These are phyloP conservation scores for Benthosema pterotum DNA, from an alignment of 2,797 vertebrate genomes.

Conservation along the genomic window DNA sequence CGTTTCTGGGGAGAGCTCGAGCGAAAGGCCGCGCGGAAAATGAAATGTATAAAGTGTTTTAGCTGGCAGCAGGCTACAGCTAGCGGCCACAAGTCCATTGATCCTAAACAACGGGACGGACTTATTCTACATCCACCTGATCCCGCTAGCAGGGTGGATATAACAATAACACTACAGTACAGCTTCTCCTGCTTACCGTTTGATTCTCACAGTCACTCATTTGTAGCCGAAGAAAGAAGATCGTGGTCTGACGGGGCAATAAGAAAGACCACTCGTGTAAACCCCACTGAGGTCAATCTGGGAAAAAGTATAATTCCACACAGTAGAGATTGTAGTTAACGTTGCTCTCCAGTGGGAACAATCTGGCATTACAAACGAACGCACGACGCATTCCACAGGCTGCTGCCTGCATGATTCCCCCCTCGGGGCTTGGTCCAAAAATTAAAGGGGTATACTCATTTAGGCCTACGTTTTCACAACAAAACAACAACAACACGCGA, in stretches of 20 bases:
- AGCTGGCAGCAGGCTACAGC: constrained; percentile 56
- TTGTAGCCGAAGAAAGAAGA: background rate
- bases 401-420: constrained; percentile 57
- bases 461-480: too few species aligned
- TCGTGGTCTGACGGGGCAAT: background rate
- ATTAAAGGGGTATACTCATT: constrained; percentile 81
- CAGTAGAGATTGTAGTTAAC: background rate
- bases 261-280: constrained; percentile 11
- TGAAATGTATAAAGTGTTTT: constrained; percentile 8
- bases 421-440: constrained; percentile 57
- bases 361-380: constrained; percentile 72
- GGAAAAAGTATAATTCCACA: constrained; percentile 28
- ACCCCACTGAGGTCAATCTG: constrained; percentile 12
- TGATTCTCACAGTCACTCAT: constrained; percentile 10
- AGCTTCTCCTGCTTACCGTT: constrained; percentile 61
- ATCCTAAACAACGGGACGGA: constrained; percentile 62
- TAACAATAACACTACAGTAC: constrained; percentile 6
- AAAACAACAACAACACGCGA: constrained; percentile 3
- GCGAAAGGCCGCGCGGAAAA: too few species aligned
- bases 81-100: constrained; percentile 60
- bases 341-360: constrained; percentile 67
- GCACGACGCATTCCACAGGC: constrained; percentile 77
- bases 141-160: constrained; percentile 42
- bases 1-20: too few species aligned
- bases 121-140: constrained; percentile 68